These are phyloP conservation scores for Anastrepha obliqua DNA, from an alignment of 1,140 invertebrate genomes.

Conservation along the genomic window DNA sequence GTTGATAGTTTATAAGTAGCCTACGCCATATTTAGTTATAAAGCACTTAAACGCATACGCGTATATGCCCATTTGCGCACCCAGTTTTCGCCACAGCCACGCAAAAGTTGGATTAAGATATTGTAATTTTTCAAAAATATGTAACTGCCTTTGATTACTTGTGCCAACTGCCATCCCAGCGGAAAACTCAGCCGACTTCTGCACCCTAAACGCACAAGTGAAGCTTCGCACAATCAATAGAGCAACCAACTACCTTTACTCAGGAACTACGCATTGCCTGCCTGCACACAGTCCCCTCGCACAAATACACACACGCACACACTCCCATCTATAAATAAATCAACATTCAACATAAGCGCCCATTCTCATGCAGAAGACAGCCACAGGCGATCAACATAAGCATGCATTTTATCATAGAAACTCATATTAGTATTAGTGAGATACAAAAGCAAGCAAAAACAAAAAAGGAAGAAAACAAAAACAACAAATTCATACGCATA, in stretches of 20 bases:
- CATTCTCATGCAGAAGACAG: not conserved
- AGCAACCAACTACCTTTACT: not conserved
- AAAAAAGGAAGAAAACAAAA: too few relatives aligned
- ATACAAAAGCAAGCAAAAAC: not conserved
- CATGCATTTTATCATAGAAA: not conserved
- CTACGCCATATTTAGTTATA: not conserved
- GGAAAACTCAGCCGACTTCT: not conserved
- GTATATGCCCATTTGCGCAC: not conserved
- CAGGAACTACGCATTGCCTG: not conserved
- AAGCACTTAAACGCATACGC: too few relatives aligned
- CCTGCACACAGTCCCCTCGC: not conserved
- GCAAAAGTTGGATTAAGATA: not conserved
- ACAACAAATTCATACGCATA: not conserved
- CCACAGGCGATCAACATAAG: not conserved
- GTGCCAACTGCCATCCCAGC: not conserved
- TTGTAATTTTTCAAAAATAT: too few relatives aligned
- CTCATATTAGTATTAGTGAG: slow-evolving; percentile 23
- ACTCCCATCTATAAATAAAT: not conserved
- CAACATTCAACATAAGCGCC: not conserved
- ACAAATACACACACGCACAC: not conserved
- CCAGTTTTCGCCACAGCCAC: not conserved
- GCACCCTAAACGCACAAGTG: not conserved
- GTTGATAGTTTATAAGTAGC: slow-evolving; percentile 3
- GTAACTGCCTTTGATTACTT: not conserved
- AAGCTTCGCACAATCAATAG: not conserved